Conservation (phyloP, 2,888 invertebrate genomes). For the Nudaria mundana region DNA sequence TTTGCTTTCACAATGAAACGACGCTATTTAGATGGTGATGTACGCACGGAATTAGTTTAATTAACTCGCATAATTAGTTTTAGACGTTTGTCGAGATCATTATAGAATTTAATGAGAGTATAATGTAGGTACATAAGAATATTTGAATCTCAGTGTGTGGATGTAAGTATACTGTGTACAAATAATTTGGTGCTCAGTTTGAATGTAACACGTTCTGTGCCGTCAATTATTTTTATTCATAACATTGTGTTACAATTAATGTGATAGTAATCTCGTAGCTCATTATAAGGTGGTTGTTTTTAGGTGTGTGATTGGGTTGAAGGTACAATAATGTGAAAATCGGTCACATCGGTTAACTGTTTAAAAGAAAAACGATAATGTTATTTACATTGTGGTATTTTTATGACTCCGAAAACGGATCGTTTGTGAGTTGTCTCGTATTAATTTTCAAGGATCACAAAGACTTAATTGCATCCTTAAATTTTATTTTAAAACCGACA, state of each 20-base stretch:
- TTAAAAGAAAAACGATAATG: constrained; percentile 43
- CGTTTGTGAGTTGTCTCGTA: constrained; percentile 54
- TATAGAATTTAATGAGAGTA: constrained; percentile 46
- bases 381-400: constrained; percentile 63
- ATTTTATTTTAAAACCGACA: constrained; percentile 73
- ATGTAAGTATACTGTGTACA: constrained; percentile 48
- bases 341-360: constrained; percentile 36
- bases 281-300: too few species aligned
- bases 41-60: constrained; percentile 70
- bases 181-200: constrained; percentile 50
- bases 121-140: constrained; percentile 46
- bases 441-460: constrained; percentile 69
- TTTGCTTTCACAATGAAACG: constrained; percentile 69
- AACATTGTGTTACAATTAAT: constrained; percentile 30
- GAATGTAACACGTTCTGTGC: constrained; percentile 28
- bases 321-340: constrained; percentile 27
- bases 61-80: constrained; percentile 74
- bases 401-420: constrained; percentile 58
- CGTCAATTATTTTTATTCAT: constrained; percentile 40
- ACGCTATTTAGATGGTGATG: constrained; percentile 73
- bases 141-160: constrained; percentile 39
- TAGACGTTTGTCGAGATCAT: constrained; percentile 47
- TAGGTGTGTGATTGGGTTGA: constrained; percentile 35
- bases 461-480: constrained; percentile 69
- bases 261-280: too few species aligned